Evolutionary conservation across 2,888 invertebrate genomes (phyloP).

Genomic region (Aphelenchoides bicaudatus): DNA sequence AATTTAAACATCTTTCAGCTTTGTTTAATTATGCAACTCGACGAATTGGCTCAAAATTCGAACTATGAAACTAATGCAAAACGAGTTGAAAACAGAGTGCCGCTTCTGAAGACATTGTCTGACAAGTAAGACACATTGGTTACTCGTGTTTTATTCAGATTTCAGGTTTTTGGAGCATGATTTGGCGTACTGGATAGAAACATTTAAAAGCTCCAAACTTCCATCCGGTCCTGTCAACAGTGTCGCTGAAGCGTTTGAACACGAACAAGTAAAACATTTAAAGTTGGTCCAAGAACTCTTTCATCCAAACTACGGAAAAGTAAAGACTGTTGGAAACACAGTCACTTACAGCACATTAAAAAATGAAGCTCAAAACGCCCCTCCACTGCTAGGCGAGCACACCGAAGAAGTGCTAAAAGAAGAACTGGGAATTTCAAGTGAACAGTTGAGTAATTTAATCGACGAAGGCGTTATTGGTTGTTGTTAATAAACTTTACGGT

Average conservation of each 20-base stretch:
- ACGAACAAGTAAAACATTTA: constrained; percentile 74
- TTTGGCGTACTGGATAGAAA: constrained; percentile 30
- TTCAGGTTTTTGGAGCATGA: constrained; percentile 29
- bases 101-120: constrained; percentile 67
- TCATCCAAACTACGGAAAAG: constrained; percentile 71
- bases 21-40: constrained; percentile 68
- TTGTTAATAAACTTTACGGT: too few relatives aligned
- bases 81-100: constrained; percentile 74
- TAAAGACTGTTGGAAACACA: constrained; percentile 66
- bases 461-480: constrained; percentile 1
- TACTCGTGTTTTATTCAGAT: not conserved
- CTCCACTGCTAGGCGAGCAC: constrained; percentile 83
- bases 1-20: constrained; percentile 61
- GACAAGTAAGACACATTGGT: constrained; percentile 26
- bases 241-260: constrained; percentile 78
- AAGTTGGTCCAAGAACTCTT: constrained; percentile 69
- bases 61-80: constrained; percentile 72
- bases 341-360: constrained; percentile 70
- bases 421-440: constrained; percentile 27
- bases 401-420: constrained; percentile 72
- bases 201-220: constrained; percentile 60
- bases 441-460: constrained; percentile 23
- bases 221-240: constrained; percentile 86
- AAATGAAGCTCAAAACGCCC: constrained; percentile 71
- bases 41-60: constrained; percentile 68